phyloP scores from a whole-genome alignment of 2,888 invertebrate species.

The Ligdia adustata region DNA sequence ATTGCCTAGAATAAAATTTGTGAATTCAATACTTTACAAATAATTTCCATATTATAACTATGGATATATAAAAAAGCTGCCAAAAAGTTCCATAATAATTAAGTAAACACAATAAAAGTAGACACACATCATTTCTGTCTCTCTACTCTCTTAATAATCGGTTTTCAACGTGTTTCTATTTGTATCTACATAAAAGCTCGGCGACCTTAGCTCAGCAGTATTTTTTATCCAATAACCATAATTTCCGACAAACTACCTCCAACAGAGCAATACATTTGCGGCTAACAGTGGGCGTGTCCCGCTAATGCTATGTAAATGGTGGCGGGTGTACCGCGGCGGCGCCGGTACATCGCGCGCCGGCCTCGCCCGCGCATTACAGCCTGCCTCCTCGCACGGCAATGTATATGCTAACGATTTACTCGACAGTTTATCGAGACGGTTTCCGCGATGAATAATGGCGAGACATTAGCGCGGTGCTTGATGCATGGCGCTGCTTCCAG shows the following conservation, averaged over 20 bases:
- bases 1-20: too few species aligned
- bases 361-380: constrained; percentile 7
- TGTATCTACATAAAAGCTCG: too few species aligned
- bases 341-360: constrained; percentile 31
- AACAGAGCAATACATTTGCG: constrained; percentile 6
- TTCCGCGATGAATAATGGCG: background rate
- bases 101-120: too few species aligned
- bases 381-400: constrained; percentile 3
- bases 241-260: constrained; percentile 5
- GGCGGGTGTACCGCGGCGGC: constrained; percentile 24
- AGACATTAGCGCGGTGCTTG: background rate
- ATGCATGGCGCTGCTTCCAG: too few species aligned
- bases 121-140: too few species aligned
- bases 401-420: constrained; percentile 1
- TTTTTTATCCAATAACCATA: constrained; percentile 17
- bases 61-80: too few species aligned
- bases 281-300: constrained; percentile 16
- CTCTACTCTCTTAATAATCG: too few species aligned
- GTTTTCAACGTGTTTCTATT: too few species aligned
- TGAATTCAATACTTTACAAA: too few species aligned
- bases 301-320: constrained; percentile 34
- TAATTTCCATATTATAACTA: too few species aligned
- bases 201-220: background rate
- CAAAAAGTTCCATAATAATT: too few species aligned
- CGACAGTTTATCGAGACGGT: constrained; percentile 1